Evolutionary conservation across 2,797 vertebrate genomes (phyloP), one percentile per base, ranked within the genome.

Genomic region (Mormyrus proboscirostris): DNA sequence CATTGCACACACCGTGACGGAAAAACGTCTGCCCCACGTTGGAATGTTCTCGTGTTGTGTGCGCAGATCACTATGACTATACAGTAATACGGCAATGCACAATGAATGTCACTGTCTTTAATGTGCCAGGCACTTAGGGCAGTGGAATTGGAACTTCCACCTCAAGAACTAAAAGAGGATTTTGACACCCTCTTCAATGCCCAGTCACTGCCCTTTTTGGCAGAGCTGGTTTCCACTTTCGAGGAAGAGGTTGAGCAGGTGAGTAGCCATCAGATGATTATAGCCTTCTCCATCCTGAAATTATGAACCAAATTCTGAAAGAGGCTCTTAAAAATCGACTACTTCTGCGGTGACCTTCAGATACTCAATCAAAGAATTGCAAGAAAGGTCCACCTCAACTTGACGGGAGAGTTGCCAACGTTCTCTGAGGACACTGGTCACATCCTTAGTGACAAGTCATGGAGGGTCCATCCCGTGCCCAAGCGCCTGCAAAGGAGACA

Each of bases 201-300:
- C 0, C 92, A 93, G 50, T 94, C 94, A 2, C 91, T 96, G 41
- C 90, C 62, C 47, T 97, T 97, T 90, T 93, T 97, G 12, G 92
- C 93, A 87, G 93, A 96, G 87, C 93, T 97, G 55, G 94, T 95
- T 89, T 94, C 95, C 90, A 93, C 92, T 7, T 97, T 97, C 90
- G 92, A 96, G 62, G 88, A 92, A 16, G 94, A 96, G 14, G 95
- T 96, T 89, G 95, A 97, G 90, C 93, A 94, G 95, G 97, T 97
- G 92, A 57, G 87, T 14, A 87, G 41, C 2, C 47, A 16, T 16
- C 29, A n/a, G 7, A 79, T 47, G 19, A 44, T n/a, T 41, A 29
- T 9, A n/a, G 53, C 65, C 38, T 62, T 53, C 22, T 16, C 41
- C 16, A 9, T 73, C n/a, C 3, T 22, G 41, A 25, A 76, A 16